phyloP scores from a whole-genome alignment of 2,113 vertebrate species.

The Perccottus glenii region DNA sequence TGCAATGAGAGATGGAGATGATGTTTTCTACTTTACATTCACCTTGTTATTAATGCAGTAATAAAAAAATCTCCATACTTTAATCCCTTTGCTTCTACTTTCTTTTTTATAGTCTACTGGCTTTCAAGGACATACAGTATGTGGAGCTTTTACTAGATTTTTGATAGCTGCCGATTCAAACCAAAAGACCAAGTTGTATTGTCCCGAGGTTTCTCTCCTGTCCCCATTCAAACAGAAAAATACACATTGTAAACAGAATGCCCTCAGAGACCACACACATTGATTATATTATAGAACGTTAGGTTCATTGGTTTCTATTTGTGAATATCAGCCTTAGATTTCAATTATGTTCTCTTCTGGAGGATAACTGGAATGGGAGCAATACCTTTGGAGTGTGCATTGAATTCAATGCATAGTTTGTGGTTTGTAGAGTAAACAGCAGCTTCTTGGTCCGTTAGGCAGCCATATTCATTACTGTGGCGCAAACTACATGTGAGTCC shows the following conservation, averaged over 20 bases:
- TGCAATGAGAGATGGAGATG: constrained; percentile 27
- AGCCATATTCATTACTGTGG: constrained; percentile 24
- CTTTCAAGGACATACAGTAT: background rate
- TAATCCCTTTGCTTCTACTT: background rate
- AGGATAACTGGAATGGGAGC: constrained; percentile 25
- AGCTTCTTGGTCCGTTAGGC: constrained; percentile 25
- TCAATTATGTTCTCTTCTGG: constrained; percentile 11
- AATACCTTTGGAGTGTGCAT: constrained; percentile 45
- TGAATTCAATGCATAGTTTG: constrained; percentile 21
- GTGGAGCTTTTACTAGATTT: constrained; percentile 7
- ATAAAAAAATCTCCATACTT: constrained; percentile 7
- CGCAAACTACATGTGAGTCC: background rate
- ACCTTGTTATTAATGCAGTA: constrained; percentile 4
- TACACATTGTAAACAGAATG: constrained; percentile 17
- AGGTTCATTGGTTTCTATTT: constrained; percentile 24
- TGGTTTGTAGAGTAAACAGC: constrained; percentile 23
- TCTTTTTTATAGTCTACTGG: background rate
- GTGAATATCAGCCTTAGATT: constrained; percentile 33
- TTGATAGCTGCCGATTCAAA: constrained; percentile 23
- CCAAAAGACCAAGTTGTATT: constrained; percentile 23
- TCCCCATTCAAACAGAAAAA: constrained; percentile 3
- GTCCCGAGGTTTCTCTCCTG: background rate
- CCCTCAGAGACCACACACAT: constrained; percentile 6
- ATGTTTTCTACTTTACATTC: constrained; percentile 11
- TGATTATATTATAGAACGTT: constrained; percentile 12